These are phyloP conservation scores for Leucophenga montana DNA, from an alignment of 2,888 invertebrate species.

Conservation along the genomic window DNA sequence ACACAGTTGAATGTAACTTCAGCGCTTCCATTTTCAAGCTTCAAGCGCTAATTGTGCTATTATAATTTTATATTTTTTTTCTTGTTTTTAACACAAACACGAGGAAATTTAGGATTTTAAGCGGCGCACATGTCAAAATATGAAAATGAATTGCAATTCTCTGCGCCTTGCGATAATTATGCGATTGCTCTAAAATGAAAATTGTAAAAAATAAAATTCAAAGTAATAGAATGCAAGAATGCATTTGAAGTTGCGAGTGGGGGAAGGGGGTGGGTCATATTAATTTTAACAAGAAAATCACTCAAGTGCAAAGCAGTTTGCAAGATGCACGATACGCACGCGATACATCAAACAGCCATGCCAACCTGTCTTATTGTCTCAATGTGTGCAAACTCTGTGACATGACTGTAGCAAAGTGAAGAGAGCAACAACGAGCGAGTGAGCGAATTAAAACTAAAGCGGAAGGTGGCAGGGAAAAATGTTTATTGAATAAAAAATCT, in stretches of 20 bases:
- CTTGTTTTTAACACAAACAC: neutral
- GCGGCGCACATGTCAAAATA: constrained; percentile 16
- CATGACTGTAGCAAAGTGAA: constrained; percentile 46
- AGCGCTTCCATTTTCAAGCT: neutral
- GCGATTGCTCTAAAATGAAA: neutral
- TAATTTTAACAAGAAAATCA: constrained; percentile 26
- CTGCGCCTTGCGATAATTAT: neutral
- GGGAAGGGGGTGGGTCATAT: neutral
- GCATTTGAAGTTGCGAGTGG: neutral
- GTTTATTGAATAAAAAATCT: neutral
- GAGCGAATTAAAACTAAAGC: no score
- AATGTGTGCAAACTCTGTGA: constrained; percentile 49
- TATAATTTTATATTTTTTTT: constrained; percentile 4
- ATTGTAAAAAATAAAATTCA: neutral
- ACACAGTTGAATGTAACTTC: no score
- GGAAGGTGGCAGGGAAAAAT: no score
- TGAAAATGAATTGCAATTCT: constrained; percentile 17
- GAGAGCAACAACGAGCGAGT: neutral
- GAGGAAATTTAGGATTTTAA: neutral
- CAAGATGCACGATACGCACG: constrained; percentile 29
- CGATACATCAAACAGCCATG: neutral
- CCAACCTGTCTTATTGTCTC: no score
- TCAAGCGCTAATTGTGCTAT: constrained; percentile 22
- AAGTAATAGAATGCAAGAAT: neutral
- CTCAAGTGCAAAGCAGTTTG: constrained; percentile 32